Conservation (phyloP, 2,113 vertebrate species). For the Zosterops pallidus region DNA sequence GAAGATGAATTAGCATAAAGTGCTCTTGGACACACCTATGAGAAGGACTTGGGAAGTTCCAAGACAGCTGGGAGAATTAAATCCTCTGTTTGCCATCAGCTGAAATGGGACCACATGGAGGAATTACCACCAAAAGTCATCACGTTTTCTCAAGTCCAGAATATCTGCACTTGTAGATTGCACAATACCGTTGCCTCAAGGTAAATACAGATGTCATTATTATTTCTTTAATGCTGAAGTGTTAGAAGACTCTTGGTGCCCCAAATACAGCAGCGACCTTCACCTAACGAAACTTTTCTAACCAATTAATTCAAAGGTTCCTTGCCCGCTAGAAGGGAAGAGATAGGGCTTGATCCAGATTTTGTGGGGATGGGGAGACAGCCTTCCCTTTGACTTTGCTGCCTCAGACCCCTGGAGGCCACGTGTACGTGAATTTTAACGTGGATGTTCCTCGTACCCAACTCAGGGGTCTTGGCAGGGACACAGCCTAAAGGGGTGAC, state of each 20-base stretch:
- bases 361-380: background rate
- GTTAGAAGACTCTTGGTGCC: background rate
- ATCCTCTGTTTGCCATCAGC: background rate
- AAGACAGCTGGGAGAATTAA: background rate
- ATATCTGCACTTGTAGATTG: background rate
- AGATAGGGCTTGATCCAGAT: background rate
- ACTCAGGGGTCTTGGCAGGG: rapidly evolving
- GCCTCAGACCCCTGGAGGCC: background rate
- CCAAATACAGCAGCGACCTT: background rate
- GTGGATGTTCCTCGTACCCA: rapidly evolving
- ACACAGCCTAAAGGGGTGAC: background rate
- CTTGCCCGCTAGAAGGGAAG: background rate
- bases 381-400: background rate
- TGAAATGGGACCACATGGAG: background rate
- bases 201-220: background rate
- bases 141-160: background rate
- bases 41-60: background rate
- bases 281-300: background rate
- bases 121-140: background rate
- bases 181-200: background rate
- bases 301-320: background rate
- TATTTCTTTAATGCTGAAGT: background rate
- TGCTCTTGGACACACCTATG: background rate
- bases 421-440: background rate
- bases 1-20: background rate